Percentiles rank a stretch among this genome's conserved stretches.
These are phyloP conservation scores for Ornithoptera alexandrae DNA, from an alignment of 2,888 invertebrate genomes.

Conservation along the genomic window DNA sequence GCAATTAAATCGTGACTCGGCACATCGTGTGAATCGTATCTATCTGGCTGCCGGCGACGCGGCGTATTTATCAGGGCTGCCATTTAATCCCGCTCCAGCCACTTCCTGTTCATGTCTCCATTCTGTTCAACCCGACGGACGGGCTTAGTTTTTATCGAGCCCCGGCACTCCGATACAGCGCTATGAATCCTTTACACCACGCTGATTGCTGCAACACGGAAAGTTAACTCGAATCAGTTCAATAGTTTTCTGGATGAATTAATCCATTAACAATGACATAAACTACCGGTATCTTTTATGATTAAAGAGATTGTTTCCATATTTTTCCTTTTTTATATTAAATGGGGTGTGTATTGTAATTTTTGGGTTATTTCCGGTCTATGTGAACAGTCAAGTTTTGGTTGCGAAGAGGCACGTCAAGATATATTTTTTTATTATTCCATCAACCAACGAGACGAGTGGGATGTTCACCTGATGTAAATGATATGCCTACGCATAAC, in stretches of 20 bases:
- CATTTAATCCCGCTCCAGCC: slow-evolving; percentile 9
- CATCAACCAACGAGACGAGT: no score
- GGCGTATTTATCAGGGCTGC: slow-evolving; percentile 42
- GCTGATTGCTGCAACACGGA: not conserved
- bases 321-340: no score
- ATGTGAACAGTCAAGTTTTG: no score
- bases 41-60: slow-evolving; percentile 39
- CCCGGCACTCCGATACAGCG: not conserved
- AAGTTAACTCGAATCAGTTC: not conserved
- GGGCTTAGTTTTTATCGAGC: not conserved
- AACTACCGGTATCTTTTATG: no score
- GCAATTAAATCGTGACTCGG: slow-evolving; percentile 36
- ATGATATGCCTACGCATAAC: no score
- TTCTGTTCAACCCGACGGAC: not conserved
- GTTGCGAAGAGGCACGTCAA: no score
- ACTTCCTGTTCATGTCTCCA: slow-evolving; percentile 8
- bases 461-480: no score
- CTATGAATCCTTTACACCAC: not conserved
- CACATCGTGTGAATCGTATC: slow-evolving; percentile 35
- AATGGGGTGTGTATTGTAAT: no score
- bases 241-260: not conserved
- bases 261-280: no score
- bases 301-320: no score
- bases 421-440: no score
- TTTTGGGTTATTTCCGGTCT: no score